Percentiles rank a stretch among this genome's conserved stretches.
These are phyloP conservation scores for Centroberyx gerrardi DNA, from an alignment of 2,797 vertebrate species.

Conservation along the genomic window DNA sequence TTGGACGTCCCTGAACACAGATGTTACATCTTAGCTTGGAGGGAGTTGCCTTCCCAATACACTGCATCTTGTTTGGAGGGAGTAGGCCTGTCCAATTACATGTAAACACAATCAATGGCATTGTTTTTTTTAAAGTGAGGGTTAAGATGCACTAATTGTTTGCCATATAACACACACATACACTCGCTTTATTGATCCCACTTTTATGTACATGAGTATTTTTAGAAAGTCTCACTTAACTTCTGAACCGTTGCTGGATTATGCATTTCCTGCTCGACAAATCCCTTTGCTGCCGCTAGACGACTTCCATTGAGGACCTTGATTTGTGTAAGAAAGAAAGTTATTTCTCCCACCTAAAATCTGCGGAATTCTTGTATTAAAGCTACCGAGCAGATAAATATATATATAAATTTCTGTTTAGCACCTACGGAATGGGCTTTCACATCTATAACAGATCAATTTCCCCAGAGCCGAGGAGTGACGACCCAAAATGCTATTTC, in stretches of 20 bases:
- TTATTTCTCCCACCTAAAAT: slow-evolving; percentile 38
- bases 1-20: slow-evolving; percentile 46
- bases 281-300: slow-evolving; percentile 57
- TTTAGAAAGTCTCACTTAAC: slow-evolving; percentile 50
- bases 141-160: slow-evolving; percentile 32
- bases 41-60: slow-evolving; percentile 17
- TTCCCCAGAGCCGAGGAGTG: slow-evolving; percentile 58
- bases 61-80: slow-evolving; percentile 23
- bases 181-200: slow-evolving; percentile 50
- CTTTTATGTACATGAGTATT: slow-evolving; percentile 35
- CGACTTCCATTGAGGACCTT: slow-evolving; percentile 50
- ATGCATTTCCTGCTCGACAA: slow-evolving; percentile 47
- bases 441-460: slow-evolving; percentile 68
- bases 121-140: slow-evolving; percentile 36
- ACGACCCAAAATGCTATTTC: slow-evolving; percentile 57
- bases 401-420: slow-evolving; percentile 51
- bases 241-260: slow-evolving; percentile 49
- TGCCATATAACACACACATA: slow-evolving; percentile 15
- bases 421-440: slow-evolving; percentile 53
- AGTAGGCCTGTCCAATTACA: slow-evolving; percentile 46
- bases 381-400: slow-evolving; percentile 36
- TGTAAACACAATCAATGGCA: slow-evolving; percentile 30
- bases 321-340: slow-evolving; percentile 65
- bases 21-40: slow-evolving; percentile 26
- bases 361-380: slow-evolving; percentile 39